Percentiles rank a stretch among this genome's conserved stretches.
These are phyloP conservation scores for Novumbra hubbsi DNA, from an alignment of 2,797 vertebrate species.

Conservation along the genomic window DNA sequence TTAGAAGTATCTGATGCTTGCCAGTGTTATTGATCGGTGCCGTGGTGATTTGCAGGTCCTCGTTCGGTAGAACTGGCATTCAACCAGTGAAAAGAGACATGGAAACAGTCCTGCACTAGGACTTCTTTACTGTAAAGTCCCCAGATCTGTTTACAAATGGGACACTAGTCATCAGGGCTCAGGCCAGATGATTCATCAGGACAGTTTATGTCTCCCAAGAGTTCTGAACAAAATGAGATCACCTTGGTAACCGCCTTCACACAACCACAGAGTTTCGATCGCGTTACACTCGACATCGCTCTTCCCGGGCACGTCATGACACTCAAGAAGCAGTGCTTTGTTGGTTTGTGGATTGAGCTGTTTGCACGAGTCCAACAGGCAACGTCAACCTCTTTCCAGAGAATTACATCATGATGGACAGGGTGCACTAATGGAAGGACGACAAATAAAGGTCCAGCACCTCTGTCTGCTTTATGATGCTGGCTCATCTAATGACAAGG, in stretches of 20 bases:
- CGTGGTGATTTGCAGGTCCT: neutral
- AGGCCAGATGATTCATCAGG: neutral
- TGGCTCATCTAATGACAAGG: no score
- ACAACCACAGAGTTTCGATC: conserved; percentile 40
- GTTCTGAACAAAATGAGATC: conserved; percentile 22
- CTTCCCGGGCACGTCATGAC: neutral
- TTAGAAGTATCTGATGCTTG: neutral
- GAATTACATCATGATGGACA: neutral
- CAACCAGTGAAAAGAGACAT: neutral
- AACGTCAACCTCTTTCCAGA: neutral
- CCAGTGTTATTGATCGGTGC: neutral
- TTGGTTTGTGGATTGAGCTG: neutral
- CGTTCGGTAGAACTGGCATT: neutral
- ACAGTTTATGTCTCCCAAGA: neutral
- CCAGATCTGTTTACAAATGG: neutral
- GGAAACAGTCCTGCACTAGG: neutral
- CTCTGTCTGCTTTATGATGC: no score
- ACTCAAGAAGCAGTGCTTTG: neutral
- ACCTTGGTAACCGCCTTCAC: conserved; percentile 52
- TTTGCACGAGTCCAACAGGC: neutral
- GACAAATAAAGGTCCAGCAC: no score
- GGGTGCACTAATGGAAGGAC: neutral
- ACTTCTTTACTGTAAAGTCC: neutral
- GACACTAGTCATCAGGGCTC: neutral
- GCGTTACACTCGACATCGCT: conserved; percentile 9